phyloP scores from a whole-genome alignment of 2,888 invertebrate species.

The Hyles lineata region DNA sequence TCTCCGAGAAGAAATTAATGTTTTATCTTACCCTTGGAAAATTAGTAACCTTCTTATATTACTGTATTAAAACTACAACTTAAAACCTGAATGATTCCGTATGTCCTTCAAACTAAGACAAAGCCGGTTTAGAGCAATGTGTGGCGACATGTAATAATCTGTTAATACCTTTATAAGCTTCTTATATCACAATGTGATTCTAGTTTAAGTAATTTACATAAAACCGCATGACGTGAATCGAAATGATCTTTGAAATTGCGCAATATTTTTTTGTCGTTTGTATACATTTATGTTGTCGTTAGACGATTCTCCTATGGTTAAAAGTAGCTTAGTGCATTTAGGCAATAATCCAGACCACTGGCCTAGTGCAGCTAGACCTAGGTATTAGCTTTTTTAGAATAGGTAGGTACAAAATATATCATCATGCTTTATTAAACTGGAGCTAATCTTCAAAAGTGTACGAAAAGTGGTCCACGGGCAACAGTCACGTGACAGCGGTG shows the following conservation, averaged over 20 bases:
- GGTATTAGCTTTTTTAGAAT: no score
- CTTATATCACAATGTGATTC: constrained; percentile 30
- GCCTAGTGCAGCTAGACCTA: background rate
- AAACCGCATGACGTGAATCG: background rate
- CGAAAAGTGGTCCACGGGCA: constrained; percentile 49
- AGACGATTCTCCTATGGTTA: no score
- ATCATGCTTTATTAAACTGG: no score
- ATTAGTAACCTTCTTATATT: constrained; percentile 22
- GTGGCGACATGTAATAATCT: background rate
- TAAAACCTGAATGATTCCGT: constrained; percentile 29
- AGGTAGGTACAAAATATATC: no score
- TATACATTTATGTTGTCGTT: no score
- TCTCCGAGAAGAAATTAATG: background rate
- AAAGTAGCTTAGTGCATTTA: no score
- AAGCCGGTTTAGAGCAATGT: constrained; percentile 30
- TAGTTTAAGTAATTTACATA: constrained; percentile 36
- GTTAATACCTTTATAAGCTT: background rate
- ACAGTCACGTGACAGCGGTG: constrained; percentile 42
- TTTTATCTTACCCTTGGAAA: constrained; percentile 1
- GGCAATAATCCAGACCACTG: no score
- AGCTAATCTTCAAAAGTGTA: constrained; percentile 35
- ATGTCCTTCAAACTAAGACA: constrained; percentile 39
- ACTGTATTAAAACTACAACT: constrained; percentile 21
- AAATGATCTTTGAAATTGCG: background rate
- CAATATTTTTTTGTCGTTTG: no score